These are phyloP conservation scores for Xanthia icteritia DNA, from an alignment of 2,888 invertebrate genomes.

Conservation along the genomic window DNA sequence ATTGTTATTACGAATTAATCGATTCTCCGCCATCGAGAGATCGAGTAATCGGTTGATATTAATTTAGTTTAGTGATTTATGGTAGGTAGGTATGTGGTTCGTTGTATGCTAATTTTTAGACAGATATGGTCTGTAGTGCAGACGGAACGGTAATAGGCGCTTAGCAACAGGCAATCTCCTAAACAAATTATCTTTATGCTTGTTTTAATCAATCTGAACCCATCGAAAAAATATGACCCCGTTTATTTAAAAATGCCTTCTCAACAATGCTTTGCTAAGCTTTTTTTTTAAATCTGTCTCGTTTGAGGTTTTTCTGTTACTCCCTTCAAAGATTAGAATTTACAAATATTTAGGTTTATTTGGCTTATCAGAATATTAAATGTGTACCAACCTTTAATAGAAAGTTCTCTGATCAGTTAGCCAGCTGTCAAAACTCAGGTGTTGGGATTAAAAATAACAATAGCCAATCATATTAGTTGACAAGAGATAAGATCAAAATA, in stretches of 20 bases:
- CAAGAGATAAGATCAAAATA: neutral
- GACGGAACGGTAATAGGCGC: neutral
- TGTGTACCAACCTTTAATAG: no score
- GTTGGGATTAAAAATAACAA: neutral
- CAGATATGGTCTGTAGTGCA: neutral
- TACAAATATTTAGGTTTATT: neutral
- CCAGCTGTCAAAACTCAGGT: neutral
- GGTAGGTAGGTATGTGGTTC: conserved; percentile 32
- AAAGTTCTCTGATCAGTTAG: neutral
- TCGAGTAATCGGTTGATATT: conserved; percentile 62
- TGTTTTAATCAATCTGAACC: no score
- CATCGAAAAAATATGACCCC: neutral
- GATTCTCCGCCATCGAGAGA: conserved; percentile 75
- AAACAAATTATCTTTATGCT: neutral
- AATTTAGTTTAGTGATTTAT: conserved; percentile 62
- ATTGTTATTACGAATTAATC: conserved; percentile 89
- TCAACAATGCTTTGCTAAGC: neutral
- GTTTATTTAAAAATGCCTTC: neutral
- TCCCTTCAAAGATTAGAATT: neutral
- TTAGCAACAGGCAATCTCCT: neutral
- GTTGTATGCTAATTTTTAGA: conserved; percentile 52
- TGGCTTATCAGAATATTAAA: no score
- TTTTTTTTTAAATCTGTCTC: neutral
- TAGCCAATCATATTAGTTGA: neutral
- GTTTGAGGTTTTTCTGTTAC: neutral